Percentiles rank a stretch among this genome's conserved stretches.
These are phyloP conservation scores for Drosophila tanythrix DNA, from an alignment of 2,888 invertebrate species.

Conservation along the genomic window DNA sequence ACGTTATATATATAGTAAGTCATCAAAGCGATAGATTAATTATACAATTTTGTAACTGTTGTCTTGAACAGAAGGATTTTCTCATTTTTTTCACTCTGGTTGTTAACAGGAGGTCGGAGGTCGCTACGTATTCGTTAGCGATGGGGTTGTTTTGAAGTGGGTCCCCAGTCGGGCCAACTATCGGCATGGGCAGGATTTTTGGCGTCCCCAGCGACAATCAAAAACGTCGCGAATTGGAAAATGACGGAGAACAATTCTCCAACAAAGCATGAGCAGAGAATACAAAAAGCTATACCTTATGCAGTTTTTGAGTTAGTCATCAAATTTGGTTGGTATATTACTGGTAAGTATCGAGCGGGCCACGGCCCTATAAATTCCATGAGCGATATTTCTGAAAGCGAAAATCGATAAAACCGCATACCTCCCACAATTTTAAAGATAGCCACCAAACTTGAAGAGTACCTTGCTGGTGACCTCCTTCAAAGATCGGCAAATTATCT, in stretches of 20 bases:
- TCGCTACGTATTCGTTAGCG: background rate
- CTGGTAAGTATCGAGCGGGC: background rate
- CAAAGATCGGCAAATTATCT: too few species aligned
- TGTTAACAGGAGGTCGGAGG: background rate
- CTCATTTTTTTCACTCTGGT: background rate
- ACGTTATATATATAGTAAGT: background rate
- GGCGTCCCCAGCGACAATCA: background rate
- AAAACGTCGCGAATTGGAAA: background rate
- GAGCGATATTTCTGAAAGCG: background rate
- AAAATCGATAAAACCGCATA: background rate
- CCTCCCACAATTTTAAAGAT: background rate
- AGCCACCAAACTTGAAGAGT: too few species aligned
- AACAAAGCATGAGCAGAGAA: background rate
- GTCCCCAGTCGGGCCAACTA: background rate
- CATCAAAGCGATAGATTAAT: background rate
- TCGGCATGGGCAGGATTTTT: background rate
- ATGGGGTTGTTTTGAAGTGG: background rate
- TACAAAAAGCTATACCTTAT: background rate
- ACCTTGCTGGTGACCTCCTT: too few species aligned
- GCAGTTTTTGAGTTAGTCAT: background rate
- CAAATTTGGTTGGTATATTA: background rate
- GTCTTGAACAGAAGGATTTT: background rate
- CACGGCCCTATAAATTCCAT: too few species aligned
- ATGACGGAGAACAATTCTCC: background rate
- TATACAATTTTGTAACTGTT: background rate